Percentiles rank a stretch among this genome's conserved stretches.
Evolutionary conservation across 2,113 vertebrate genomes (phyloP).

Genomic region (Ovis aries): ARS-UI_Ramb_v3.0 NC_056054.1:148057001-148057500

Average conservation of each 20-base stretch:
- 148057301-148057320: background rate
- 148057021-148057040: background rate
- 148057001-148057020: background rate
- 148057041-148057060: background rate
- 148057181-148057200: background rate
- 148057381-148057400: background rate
- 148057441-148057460: background rate
- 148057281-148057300: background rate
- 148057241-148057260: background rate
- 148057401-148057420: background rate
- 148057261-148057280: background rate
- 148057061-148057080: background rate
- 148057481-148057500: rapidly evolving
- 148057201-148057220: background rate
- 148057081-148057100: background rate
- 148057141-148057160: background rate
- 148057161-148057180: background rate
- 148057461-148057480: background rate
- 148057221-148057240: background rate
- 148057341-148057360: background rate
- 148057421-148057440: background rate
- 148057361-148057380: background rate
- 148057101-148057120: background rate
- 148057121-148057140: background rate
- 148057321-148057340: background rate